These are phyloP conservation scores for Parochlus steinenii DNA, from an alignment of 2,888 invertebrate genomes.

Conservation along the genomic window DNA sequence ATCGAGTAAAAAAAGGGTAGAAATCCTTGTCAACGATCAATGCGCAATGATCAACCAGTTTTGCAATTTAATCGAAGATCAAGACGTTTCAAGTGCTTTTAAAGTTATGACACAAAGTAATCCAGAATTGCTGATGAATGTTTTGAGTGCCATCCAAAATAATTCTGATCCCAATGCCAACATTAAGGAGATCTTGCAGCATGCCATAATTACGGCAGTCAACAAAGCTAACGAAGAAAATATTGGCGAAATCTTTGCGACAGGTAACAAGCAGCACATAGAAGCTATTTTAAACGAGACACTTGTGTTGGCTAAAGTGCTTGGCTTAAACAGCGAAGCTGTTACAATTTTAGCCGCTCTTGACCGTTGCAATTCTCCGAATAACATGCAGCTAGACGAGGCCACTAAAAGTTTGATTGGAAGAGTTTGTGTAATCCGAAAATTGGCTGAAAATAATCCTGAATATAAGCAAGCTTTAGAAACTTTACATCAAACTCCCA, in stretches of 20 bases:
- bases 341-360: constrained; percentile 3
- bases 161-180: constrained; percentile 35
- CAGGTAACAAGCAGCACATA: constrained; percentile 16
- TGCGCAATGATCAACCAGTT: constrained; percentile 5
- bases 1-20: background rate
- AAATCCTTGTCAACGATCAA: constrained; percentile 8
- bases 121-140: constrained; percentile 22
- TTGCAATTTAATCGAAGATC: constrained; percentile 37
- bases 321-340: constrained; percentile 35
- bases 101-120: constrained; percentile 14
- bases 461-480: constrained; percentile 42
- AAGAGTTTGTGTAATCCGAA: constrained; percentile 42
- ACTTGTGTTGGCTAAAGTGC: constrained; percentile 47
- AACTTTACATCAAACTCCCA: constrained; percentile 46
- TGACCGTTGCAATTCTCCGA: background rate
- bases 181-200: constrained; percentile 46
- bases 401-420: constrained; percentile 4
- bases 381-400: constrained; percentile 5
- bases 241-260: constrained; percentile 16
- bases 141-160: constrained; percentile 40
- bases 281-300: constrained; percentile 42
- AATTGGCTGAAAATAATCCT: constrained; percentile 49
- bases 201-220: constrained; percentile 47
- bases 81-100: constrained; percentile 46
- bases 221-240: constrained; percentile 38